A percentile compares a stretch with the other conserved stretches of the same genome.
These are phyloP conservation scores for Ptiloglossa arizonensis DNA, from an alignment of 1,140 invertebrate species.

Conservation along the genomic window DNA sequence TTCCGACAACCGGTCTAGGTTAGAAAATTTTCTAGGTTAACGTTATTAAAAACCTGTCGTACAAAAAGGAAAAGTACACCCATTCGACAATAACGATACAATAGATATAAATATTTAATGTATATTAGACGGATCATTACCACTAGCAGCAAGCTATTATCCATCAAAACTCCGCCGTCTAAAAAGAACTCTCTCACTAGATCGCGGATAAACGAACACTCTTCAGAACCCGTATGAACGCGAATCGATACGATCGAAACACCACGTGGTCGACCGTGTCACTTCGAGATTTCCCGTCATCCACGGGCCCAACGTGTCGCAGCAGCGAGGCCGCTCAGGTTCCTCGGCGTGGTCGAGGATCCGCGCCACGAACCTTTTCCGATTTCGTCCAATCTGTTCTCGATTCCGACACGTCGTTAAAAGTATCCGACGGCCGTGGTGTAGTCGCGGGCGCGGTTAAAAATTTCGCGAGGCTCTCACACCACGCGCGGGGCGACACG, in stretches of 20 bases:
- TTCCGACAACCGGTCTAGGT: too few species aligned
- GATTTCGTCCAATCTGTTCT: not conserved
- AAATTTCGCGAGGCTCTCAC: constrained; percentile 53
- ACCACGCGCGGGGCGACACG: constrained; percentile 43
- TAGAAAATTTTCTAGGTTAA: too few species aligned
- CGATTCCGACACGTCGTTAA: constrained; percentile 6
- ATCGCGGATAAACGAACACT: not conserved
- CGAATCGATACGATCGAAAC: not conserved
- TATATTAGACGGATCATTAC: not conserved
- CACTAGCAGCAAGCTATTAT: not conserved
- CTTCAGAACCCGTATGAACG: not conserved
- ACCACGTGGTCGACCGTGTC: constrained; percentile 22
- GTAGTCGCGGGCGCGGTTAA: constrained; percentile 29
- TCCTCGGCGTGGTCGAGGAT: not conserved
- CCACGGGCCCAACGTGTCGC: too few species aligned
- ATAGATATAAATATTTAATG: too few species aligned
- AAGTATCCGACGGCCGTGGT: constrained; percentile 59
- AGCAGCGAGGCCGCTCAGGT: not conserved
- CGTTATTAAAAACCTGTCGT: too few species aligned
- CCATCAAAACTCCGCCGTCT: not conserved
- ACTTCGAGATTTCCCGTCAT: not conserved
- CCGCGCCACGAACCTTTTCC: not conserved
- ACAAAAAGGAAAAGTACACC: too few species aligned
- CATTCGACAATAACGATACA: too few species aligned
- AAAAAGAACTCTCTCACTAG: not conserved